Evolutionary conservation across 2,797 vertebrate genomes (phyloP).

Genomic region (Lacerta bilineata): DNA sequence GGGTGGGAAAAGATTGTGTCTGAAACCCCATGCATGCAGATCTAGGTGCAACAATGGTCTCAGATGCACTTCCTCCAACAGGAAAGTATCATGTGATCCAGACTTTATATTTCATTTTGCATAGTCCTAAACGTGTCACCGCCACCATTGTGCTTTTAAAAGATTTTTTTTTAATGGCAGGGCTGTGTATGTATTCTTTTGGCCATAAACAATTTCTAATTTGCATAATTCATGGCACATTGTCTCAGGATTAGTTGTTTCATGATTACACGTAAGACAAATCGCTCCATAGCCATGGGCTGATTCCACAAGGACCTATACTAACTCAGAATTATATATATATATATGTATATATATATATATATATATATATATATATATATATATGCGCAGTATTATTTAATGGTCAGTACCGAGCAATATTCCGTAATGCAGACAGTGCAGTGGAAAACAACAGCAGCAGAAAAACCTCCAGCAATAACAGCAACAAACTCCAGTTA

Average conservation of each 20-base stretch:
- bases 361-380: not conserved
- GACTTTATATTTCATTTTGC: not conserved
- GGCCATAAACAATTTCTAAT: conserved; percentile 2
- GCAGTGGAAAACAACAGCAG: not conserved
- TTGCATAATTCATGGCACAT: conserved; percentile 23
- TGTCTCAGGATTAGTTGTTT: conserved; percentile 22
- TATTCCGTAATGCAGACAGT: not conserved
- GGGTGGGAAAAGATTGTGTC: not conserved
- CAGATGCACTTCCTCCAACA: no score
- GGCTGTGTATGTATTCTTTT: not conserved
- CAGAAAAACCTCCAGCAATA: conserved; percentile 9
- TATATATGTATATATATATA: not conserved
- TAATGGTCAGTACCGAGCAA: conserved; percentile 17
- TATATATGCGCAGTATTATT: not conserved
- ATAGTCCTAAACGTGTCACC: not conserved
- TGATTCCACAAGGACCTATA: conserved; percentile 10
- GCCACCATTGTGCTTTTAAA: not conserved
- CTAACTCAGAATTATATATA: not conserved
- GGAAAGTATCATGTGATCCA: no score
- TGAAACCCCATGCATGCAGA: not conserved
- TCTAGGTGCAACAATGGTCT: no score
- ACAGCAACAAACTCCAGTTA: conserved; percentile 39
- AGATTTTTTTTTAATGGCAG: not conserved
- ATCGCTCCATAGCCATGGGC: not conserved
- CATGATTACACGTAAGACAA: conserved; percentile 10